A percentile compares a stretch with the other conserved stretches of the same genome.
Conservation (phyloP, 2,113 vertebrate species). For the Lanius collurio region DNA sequence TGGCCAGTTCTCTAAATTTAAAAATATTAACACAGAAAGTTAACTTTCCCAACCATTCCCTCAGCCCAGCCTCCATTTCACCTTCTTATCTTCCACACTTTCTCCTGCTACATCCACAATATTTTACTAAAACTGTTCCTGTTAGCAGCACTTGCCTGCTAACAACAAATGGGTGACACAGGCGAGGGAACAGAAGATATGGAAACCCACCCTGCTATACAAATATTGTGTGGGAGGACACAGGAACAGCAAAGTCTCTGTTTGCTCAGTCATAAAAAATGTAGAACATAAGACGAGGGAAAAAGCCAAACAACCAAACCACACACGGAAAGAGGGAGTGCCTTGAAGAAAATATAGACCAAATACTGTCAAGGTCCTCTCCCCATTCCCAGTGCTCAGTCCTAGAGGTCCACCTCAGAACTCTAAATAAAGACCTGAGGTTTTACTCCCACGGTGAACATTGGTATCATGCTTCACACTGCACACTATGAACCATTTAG, state of each 20-base stretch:
- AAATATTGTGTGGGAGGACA: neutral
- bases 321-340: neutral
- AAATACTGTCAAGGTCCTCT: neutral
- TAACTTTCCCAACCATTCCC: neutral
- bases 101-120: neutral
- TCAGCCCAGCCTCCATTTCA: neutral
- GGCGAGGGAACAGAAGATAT: neutral
- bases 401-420: neutral
- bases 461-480: fast-evolving
- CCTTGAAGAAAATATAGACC: neutral
- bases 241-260: neutral
- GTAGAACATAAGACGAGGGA: neutral
- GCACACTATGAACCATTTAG: neutral
- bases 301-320: neutral
- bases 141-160: neutral
- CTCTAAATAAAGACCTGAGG: neutral
- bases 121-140: neutral
- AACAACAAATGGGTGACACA: neutral
- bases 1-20: neutral
- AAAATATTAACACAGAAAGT: neutral
- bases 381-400: neutral
- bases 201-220: neutral
- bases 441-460: neutral
- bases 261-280: neutral
- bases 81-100: neutral